Evolutionary conservation across 2,797 vertebrate species (phyloP).

Genomic region (Acanthurus leucopareius): DNA sequence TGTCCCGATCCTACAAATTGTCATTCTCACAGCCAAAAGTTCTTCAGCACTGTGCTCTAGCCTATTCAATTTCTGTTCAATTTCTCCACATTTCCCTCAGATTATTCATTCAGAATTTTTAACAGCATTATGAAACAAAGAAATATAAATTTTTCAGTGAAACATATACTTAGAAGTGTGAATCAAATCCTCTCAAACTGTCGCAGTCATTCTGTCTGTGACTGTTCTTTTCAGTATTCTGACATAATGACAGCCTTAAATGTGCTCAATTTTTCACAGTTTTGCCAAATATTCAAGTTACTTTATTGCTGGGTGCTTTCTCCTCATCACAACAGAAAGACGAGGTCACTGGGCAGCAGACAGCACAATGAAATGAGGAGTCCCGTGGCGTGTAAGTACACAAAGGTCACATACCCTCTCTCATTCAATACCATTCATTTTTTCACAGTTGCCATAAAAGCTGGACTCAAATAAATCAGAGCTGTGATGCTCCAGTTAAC

Average conservation of each 20-base stretch:
- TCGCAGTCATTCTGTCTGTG: not conserved
- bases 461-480: not conserved
- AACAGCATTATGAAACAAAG: not conserved
- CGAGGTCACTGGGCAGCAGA: not conserved
- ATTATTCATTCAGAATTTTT: not conserved
- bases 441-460: slow-evolving; percentile 14
- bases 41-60: not conserved
- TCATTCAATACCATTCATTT: not conserved
- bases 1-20: not conserved
- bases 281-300: not conserved
- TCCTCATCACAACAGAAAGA: not conserved
- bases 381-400: not conserved
- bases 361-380: not conserved
- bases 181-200: not conserved
- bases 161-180: not conserved
- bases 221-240: not conserved
- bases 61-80: too few relatives aligned
- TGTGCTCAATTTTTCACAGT: not conserved
- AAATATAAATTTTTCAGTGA: slow-evolving; percentile 5
- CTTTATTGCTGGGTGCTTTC: not conserved
- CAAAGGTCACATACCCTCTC: not conserved
- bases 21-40: not conserved
- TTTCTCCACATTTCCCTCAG: not conserved
- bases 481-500: not conserved
- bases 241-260: not conserved